Evolutionary conservation across 2,797 vertebrate species (phyloP), one percentile per base, ranked within the genome.

Genomic region (Selene dorsalis): DNA sequence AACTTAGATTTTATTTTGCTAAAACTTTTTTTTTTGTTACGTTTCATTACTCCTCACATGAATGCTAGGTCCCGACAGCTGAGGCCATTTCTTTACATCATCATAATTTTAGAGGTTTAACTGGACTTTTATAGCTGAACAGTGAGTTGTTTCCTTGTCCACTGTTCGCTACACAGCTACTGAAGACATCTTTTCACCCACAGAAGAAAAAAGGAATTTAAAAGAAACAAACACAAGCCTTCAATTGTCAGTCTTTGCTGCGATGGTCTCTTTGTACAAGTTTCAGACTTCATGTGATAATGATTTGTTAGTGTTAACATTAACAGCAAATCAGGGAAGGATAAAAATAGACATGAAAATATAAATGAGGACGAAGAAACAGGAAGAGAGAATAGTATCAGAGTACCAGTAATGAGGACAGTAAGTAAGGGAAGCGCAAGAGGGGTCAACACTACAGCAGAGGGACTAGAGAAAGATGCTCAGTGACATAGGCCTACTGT

Each of bases 41-140:
- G 30, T 66, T 3, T 2, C 6, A 59, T 18, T 47, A 35, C 32
- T 52, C 52, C 26, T 72, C 28, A 20, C 16, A 13, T 18, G 20
- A 61, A 72, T 12, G 13, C 16, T 13, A 41, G 0, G 24, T 58
- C 10, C 45, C 22, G 22, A 18, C 67, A 68, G 64, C 5, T 16
- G 52, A 32, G 58, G n/a, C 48, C 32, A 16, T 32, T n/a, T 41
- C 18, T 77, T 45, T n/a, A 58, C 22, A 68, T 71, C 48, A 71
- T 61, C 43, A 30, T 30, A 69, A 28, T 18, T 10, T 17, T 53
- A 57, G n/a, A 39, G 18, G 30, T 22, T 13, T 39, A 22, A 22
- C 17, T 26, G 63, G 26, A 64, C 57, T 74, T 66, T 61, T 50
- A 64, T 35, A 75, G 55, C 57, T 69, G 47, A 39, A 60, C 13